A percentile compares a stretch with the other conserved stretches of the same genome.
phyloP scores from a whole-genome alignment of 2,797 vertebrate genomes.

The Leucoraja ocellata region DNA sequence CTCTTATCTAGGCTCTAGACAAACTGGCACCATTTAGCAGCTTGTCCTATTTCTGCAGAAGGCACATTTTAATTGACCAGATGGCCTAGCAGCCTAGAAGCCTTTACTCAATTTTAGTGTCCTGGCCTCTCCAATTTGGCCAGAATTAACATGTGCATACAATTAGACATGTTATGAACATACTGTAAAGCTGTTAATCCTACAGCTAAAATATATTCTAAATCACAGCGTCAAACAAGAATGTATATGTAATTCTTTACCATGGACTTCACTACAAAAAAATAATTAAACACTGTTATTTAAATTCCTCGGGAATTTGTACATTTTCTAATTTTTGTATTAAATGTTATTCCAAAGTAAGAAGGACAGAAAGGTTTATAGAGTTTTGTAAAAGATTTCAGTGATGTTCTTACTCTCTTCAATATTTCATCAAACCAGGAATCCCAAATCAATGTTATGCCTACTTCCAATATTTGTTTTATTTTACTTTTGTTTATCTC shows the following conservation, averaged over 20 bases:
- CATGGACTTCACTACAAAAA: not conserved
- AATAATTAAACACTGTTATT: not conserved
- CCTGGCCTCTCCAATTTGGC: no score
- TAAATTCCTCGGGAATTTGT: not conserved
- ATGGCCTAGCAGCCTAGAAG: no score
- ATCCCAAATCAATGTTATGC: not conserved
- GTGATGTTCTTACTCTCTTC: not conserved
- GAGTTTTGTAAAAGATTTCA: not conserved
- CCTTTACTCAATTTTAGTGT: no score
- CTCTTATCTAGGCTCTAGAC: no score
- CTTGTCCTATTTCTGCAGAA: no score
- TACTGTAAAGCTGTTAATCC: not conserved
- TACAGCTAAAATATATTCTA: not conserved
- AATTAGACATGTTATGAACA: not conserved
- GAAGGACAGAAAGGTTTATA: not conserved
- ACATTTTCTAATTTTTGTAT: not conserved
- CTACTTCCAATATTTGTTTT: not conserved
- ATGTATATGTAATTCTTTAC: not conserved
- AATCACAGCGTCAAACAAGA: not conserved
- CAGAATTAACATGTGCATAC: no score
- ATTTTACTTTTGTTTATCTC: not conserved
- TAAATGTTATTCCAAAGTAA: not conserved
- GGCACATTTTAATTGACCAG: no score
- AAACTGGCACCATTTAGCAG: no score
- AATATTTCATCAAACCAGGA: not conserved